phyloP scores from a whole-genome alignment of 1,140 invertebrate genomes.

The Meloidogyne hapla region DNA sequence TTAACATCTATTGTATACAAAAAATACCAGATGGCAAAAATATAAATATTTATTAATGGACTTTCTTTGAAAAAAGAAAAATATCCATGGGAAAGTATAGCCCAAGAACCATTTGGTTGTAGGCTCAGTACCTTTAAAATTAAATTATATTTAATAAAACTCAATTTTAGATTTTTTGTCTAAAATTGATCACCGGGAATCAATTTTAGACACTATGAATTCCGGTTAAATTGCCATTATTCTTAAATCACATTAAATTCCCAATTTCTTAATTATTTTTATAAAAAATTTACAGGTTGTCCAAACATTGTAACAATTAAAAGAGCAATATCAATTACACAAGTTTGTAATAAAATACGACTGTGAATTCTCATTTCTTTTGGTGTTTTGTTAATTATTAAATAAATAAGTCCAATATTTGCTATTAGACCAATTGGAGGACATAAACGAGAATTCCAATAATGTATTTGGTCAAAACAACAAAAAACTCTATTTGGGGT shows the following conservation, averaged over 20 bases:
- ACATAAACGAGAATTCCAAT: neutral
- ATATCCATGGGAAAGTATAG: neutral
- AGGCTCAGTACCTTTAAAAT: neutral
- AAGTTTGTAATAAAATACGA: slow-evolving; percentile 15
- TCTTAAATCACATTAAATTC: no score
- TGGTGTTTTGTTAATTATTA: slow-evolving; percentile 5
- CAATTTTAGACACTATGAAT: no score
- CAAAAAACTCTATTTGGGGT: neutral
- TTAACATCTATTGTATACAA: neutral
- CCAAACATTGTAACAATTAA: neutral
- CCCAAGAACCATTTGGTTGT: neutral
- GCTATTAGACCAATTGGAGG: neutral
- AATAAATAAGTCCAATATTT: neutral
- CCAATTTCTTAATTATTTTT: no score
- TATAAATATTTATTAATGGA: neutral
- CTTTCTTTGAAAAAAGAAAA: neutral
- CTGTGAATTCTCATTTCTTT: slow-evolving; percentile 15
- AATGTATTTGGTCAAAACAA: neutral
- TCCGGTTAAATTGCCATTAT: no score
- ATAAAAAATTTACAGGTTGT: neutral
- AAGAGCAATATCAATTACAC: slow-evolving; percentile 10
- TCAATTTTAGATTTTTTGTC: no score
- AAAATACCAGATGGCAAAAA: neutral
- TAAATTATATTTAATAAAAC: no score
- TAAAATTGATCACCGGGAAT: no score